Conservation (phyloP, 2,797 vertebrate species). For the Rachycentron canadum region DNA sequence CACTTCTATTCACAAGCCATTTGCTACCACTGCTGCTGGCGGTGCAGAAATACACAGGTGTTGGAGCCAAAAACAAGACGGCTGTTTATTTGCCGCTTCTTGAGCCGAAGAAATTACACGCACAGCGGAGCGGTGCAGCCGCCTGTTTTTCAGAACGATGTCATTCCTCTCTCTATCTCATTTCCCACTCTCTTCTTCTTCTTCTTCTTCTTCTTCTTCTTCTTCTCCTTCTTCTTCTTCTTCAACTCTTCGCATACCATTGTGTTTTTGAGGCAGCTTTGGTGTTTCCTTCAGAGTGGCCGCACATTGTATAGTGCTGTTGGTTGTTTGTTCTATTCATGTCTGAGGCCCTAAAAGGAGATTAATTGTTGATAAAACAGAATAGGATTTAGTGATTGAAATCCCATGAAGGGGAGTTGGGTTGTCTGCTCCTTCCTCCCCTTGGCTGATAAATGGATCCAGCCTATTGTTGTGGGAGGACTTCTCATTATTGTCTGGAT, state of each 20-base stretch:
- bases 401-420: conserved; percentile 47
- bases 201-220: background rate
- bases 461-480: conserved; percentile 55
- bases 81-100: conserved; percentile 80
- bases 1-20: conserved; percentile 64
- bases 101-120: conserved; percentile 70
- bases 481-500: conserved; percentile 63
- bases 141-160: conserved; percentile 63
- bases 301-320: background rate
- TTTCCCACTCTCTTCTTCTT: conserved; percentile 27
- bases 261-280: conserved; percentile 3
- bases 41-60: conserved; percentile 75
- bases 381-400: conserved; percentile 62
- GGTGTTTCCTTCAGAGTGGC: conserved; percentile 5
- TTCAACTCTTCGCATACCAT: background rate
- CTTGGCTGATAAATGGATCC: conserved; percentile 62
- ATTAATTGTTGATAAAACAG: conserved; percentile 69
- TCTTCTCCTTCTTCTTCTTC: background rate
- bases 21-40: conserved; percentile 63
- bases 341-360: conserved; percentile 41
- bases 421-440: conserved; percentile 47
- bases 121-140: conserved; percentile 59
- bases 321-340: conserved; percentile 33
- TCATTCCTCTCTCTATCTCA: conserved; percentile 55
- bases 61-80: conserved; percentile 72